Conservation (phyloP, 2,113 vertebrate genomes). For the Rhinolophus ferrumequinum region DNA sequence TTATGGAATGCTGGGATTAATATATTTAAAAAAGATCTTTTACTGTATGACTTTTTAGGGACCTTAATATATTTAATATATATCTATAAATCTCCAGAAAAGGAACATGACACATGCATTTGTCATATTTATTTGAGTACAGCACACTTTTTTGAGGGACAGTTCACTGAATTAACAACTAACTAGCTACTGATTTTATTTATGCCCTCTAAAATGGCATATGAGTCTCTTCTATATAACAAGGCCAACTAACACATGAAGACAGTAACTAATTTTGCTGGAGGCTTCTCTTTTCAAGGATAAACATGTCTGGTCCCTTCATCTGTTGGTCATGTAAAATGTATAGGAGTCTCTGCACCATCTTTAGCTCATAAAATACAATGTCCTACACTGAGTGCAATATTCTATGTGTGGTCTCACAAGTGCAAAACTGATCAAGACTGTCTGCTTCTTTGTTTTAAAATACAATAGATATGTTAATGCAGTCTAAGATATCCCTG, state of each 20-base stretch:
- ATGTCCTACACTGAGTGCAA: neutral
- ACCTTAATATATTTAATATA: neutral
- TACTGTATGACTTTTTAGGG: neutral
- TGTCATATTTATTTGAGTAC: neutral
- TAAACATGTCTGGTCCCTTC: conserved; percentile 2
- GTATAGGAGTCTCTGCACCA: neutral
- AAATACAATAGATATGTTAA: conserved; percentile 33
- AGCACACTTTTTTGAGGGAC: neutral
- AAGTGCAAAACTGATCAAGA: neutral
- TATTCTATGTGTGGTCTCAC: neutral
- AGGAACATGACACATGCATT: neutral
- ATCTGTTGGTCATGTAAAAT: neutral
- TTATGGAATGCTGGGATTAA: conserved; percentile 8
- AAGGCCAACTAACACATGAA: conserved; percentile 7
- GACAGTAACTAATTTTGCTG: neutral
- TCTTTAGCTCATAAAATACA: conserved; percentile 47
- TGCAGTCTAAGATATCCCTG: conserved; percentile 18
- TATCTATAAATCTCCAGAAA: neutral
- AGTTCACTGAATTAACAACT: conserved; percentile 33
- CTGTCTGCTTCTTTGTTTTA: neutral
- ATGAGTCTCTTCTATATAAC: neutral
- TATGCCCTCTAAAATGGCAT: neutral
- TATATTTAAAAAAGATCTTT: conserved; percentile 2
- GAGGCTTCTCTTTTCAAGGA: conserved; percentile 3
- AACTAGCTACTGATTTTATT: neutral